phyloP scores from a whole-genome alignment of 1,140 invertebrate genomes.

The Nephila pilipes region DNA sequence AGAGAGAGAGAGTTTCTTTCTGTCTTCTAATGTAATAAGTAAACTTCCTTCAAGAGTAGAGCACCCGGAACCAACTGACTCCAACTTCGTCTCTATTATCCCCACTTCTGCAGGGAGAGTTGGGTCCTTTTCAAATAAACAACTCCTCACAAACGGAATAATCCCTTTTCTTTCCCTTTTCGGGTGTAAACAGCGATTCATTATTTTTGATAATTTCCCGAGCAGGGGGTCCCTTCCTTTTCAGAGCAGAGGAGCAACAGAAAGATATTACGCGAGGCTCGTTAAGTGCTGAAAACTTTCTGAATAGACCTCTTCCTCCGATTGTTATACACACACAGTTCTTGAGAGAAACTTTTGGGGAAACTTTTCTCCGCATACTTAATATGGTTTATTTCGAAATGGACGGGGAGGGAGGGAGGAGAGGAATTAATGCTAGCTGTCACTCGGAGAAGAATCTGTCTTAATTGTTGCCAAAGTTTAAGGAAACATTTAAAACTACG shows the following conservation, averaged over 20 bases:
- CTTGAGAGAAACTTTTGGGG: constrained; percentile 35
- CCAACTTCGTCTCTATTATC: no score
- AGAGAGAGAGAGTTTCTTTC: no score
- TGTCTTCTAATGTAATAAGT: no score
- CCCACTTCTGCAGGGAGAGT: not conserved
- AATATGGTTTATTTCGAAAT: constrained; percentile 29
- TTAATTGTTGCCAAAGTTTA: constrained; percentile 53
- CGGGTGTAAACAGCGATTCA: constrained; percentile 51
- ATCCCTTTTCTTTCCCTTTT: constrained; percentile 4
- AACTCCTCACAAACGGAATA: not conserved
- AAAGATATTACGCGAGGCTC: constrained; percentile 38
- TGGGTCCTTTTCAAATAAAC: not conserved
- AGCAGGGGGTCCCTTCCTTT: constrained; percentile 24
- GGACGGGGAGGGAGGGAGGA: not conserved
- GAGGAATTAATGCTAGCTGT: constrained; percentile 55
- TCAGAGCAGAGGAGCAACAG: constrained; percentile 33
- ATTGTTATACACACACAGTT: constrained; percentile 32
- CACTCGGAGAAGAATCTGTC: constrained; percentile 6
- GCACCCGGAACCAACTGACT: not conserved
- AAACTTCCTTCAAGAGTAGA: not conserved
- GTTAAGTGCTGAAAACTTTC: constrained; percentile 33
- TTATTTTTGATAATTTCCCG: constrained; percentile 64
- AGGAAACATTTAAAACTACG: constrained; percentile 20
- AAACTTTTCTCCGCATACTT: constrained; percentile 51
- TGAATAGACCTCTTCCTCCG: not conserved